Conservation (phyloP, 2,797 vertebrate genomes). For the Halcyon chelicuti region DNA sequence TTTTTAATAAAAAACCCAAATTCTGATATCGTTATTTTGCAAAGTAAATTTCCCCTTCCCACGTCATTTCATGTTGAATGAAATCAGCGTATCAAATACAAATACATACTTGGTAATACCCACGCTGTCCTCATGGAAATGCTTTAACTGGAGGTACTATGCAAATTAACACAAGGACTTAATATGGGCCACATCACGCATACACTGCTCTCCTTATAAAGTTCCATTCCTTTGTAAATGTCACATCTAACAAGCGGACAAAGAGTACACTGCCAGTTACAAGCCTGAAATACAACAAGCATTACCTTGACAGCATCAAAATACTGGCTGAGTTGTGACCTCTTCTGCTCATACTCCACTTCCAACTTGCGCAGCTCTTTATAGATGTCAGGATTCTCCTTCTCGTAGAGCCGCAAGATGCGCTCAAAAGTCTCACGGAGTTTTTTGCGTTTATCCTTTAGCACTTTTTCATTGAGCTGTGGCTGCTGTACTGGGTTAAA, state of each 20-base stretch:
- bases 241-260: not conserved
- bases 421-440: conserved; percentile 96
- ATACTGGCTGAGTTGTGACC: conserved; percentile 90
- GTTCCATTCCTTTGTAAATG: not conserved
- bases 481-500: conserved; percentile 96
- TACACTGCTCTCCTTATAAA: not conserved
- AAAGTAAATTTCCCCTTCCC: not conserved
- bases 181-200: not conserved
- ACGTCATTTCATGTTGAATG: not conserved
- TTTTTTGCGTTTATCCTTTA: conserved; percentile 97
- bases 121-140: not conserved
- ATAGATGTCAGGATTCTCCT: conserved; percentile 97
- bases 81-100: not conserved
- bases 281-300: not conserved
- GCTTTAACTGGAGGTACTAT: not conserved
- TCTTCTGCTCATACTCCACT: conserved; percentile 95
- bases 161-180: not conserved
- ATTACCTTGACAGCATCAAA: conserved; percentile 88
- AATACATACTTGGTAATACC: not conserved
- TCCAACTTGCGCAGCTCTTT: conserved; percentile 95
- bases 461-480: conserved; percentile 93
- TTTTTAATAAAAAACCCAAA: not conserved
- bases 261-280: not conserved
- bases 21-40: not conserved
- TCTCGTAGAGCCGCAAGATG: conserved; percentile 93